Conservation (phyloP, 2,888 invertebrate genomes). For the Melanotus villosus region DNA sequence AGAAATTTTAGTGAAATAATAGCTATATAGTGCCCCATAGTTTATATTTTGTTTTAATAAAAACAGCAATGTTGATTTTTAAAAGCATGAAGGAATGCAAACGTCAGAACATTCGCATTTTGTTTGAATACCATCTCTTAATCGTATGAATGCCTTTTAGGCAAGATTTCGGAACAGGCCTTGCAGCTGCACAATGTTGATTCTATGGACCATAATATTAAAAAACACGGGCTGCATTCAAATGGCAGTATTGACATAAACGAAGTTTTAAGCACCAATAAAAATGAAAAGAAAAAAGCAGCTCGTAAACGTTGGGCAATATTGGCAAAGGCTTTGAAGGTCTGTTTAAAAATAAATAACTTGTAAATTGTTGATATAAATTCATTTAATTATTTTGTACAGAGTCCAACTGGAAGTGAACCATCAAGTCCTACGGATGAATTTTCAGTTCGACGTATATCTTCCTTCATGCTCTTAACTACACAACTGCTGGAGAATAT, state of each 20-base stretch:
- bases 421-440: conserved; percentile 68
- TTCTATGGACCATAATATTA: conserved; percentile 66
- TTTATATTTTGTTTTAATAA: background rate
- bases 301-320: conserved; percentile 81
- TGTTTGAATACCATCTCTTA: conserved; percentile 36
- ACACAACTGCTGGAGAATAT: conserved; percentile 65
- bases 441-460: conserved; percentile 73
- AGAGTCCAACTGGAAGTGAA: conserved; percentile 67
- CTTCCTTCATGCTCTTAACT: conserved; percentile 73
- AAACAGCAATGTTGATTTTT: conserved; percentile 27
- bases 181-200: conserved; percentile 57
- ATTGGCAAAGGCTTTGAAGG: conserved; percentile 76
- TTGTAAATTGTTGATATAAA: conserved; percentile 48
- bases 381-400: conserved; percentile 50
- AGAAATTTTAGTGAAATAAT: background rate
- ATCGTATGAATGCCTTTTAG: conserved; percentile 57
- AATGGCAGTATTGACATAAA: conserved; percentile 63
- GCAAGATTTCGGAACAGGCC: conserved; percentile 51
- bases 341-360: conserved; percentile 65
- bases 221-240: conserved; percentile 61
- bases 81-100: conserved; percentile 63
- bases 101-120: conserved; percentile 40
- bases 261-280: conserved; percentile 60
- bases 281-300: conserved; percentile 69
- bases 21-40: background rate